Base-by-base conservation (phyloP, 2,113 vertebrate species). In the Macrotus californicus region DNA sequence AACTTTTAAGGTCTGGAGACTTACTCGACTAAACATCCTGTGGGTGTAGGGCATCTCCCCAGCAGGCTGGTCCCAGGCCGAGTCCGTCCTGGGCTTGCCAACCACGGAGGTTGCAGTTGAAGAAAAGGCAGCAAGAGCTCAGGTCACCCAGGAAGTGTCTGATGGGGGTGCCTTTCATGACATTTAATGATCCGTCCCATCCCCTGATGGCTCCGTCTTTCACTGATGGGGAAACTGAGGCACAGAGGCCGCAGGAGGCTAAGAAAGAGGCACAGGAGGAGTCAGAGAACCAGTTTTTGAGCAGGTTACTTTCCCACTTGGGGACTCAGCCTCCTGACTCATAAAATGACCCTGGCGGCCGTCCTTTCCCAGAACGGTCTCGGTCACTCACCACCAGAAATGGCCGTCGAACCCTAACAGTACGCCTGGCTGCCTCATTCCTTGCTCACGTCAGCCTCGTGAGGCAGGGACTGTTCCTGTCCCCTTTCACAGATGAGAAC, bases 81-180 rank as follows among this genome's bases (percentile, higher is more conserved):
- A 6, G 59, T 14, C 0, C 0, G 11, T 6, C 4, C 1, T 3
- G 24, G 64, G 21, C 0, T 0, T 2, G 0, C 70, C 15, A 0
- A 2, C 3, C 11, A 5, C 1, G 36, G 56, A 0, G 64, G 31
- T 64, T 84, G 85, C 61, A 0, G 43, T 34, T 26, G 64, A 24
- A 77, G 29, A 46, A 11, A 43, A 21, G 66, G 43, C 34, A 52
- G 69, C 21, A 2, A 39, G 26, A 39, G 46, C 76, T 54, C 10
- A 2, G 77, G 11, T 48, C 79, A 26, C 75, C 41, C 26, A 6
- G n/a, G 18, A 18, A 36, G n/a, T 61, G 5, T 59, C 34, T 15
- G 48, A 13, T 1, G 0, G 3, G 39, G 7, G 56, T 3, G 0
- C 16, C 46, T 67, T 22, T 7, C 2, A 9, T 52, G 39, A 11